Evolutionary conservation across 2,113 vertebrate genomes (phyloP), one percentile per base, ranked within the genome.

Genomic region (Struthidea cinerea): DNA sequence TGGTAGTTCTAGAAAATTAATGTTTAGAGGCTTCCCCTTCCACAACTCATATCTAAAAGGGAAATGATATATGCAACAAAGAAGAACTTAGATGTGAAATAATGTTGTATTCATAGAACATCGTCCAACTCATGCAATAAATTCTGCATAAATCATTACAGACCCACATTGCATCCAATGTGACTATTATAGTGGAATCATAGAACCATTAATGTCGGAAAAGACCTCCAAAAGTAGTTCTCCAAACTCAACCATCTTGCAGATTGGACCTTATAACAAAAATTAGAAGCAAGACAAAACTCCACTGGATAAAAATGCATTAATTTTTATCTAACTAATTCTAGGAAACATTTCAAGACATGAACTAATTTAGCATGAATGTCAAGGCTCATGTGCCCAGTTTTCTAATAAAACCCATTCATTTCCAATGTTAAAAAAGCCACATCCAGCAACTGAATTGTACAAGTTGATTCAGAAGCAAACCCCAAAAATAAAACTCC

Each of bases 41-140:
- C 53, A 84, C 57, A 89, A 73, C 9, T 87, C 52, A 19, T 46
- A 80, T 7, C n/a, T 87, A 30, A 64, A 94, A 87, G 32, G 16
- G 65, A 64, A 82, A 71, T 87, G 41, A 94, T 46, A 56, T 7
- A 87, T 57, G 70, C 44, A 84, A 68, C 47, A 75, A 86, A 84
- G 76, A 91, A 26, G 21, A 82, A n/a, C 7, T 84, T 75, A 21
- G 22, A 46, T 2, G 10, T 74, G 61, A 87, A 89, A 89, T 75
- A 47, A 81, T 41, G 23, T n/a, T 64, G 41, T 47, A 68, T 46
- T 61, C 57, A 68, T 7, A 61, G n/a, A 77, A 21, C 59, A 53
- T 30, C 8, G 4, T 79, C 26, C 60, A 84, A 41, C 19, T 82
- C n/a, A 11, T 0, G 1, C 26, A 55, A 79, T 68, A 69, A 82